phyloP scores from a whole-genome alignment of 1,140 invertebrate genomes.

The Archegozetes longisetosus region DNA sequence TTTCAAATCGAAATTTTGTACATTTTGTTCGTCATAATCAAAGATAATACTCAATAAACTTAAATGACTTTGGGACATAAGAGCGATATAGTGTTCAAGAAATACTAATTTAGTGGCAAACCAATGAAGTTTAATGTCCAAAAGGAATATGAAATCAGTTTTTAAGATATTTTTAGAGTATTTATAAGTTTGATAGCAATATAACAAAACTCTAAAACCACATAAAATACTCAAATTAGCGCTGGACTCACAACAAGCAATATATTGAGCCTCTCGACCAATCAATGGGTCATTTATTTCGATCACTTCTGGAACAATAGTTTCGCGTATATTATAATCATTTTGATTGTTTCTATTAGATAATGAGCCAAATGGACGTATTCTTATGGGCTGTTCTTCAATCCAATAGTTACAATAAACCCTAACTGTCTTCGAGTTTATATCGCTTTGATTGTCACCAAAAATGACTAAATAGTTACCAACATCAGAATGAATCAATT shows the following conservation, averaged over 20 bases:
- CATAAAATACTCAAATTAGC: background rate
- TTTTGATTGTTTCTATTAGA: background rate
- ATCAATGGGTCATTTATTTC: background rate
- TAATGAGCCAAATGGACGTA: too few species aligned
- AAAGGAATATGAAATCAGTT: background rate
- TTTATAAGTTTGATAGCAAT: background rate
- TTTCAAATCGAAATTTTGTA: background rate
- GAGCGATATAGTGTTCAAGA: background rate
- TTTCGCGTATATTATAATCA: background rate
- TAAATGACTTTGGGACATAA: background rate
- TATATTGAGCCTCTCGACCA: background rate
- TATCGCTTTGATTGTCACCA: background rate
- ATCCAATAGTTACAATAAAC: background rate
- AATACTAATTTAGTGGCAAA: background rate
- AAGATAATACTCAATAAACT: background rate
- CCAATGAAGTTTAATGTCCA: background rate
- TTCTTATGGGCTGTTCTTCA: background rate
- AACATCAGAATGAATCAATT: background rate
- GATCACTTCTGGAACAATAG: background rate
- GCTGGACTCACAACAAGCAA: background rate
- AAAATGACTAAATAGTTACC: background rate
- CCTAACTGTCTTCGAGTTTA: background rate
- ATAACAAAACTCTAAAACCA: background rate
- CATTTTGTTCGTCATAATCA: background rate
- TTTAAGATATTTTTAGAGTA: background rate